Percentiles rank a stretch among this genome's conserved stretches.
Conservation (phyloP, 2,113 vertebrate genomes). For the Gavia stellata region DNA sequence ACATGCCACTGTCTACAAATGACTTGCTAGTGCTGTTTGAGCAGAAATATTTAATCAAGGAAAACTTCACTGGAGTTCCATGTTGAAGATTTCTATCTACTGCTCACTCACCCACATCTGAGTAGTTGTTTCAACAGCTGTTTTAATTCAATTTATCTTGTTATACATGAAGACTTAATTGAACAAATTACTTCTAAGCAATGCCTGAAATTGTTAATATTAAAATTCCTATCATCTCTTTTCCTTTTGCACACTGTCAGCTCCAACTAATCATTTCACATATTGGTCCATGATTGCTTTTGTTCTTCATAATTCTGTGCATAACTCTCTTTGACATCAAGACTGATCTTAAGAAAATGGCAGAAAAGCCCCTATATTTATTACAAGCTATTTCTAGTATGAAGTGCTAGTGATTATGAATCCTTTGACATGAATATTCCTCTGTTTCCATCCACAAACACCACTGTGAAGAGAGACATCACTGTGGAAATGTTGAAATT, state of each 20-base stretch:
- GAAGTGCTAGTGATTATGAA: neutral
- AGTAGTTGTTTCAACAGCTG: neutral
- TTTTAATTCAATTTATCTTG: neutral
- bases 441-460: neutral
- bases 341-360: neutral
- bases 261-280: neutral
- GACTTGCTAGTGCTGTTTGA: neutral
- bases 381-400: neutral
- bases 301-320: neutral
- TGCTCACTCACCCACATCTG: neutral
- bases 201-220: neutral
- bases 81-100: neutral
- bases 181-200: neutral
- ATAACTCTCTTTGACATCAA: conserved; percentile 2
- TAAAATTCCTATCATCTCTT: neutral
- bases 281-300: neutral
- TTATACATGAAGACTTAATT: neutral
- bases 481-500: neutral
- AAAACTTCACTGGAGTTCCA: neutral
- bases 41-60: neutral
- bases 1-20: neutral
- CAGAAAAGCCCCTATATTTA: neutral
- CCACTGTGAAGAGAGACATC: neutral
- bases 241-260: neutral
- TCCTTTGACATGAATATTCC: neutral